Conservation (phyloP, 2,797 vertebrate species). For the Semaprochilodus insignis region DNA sequence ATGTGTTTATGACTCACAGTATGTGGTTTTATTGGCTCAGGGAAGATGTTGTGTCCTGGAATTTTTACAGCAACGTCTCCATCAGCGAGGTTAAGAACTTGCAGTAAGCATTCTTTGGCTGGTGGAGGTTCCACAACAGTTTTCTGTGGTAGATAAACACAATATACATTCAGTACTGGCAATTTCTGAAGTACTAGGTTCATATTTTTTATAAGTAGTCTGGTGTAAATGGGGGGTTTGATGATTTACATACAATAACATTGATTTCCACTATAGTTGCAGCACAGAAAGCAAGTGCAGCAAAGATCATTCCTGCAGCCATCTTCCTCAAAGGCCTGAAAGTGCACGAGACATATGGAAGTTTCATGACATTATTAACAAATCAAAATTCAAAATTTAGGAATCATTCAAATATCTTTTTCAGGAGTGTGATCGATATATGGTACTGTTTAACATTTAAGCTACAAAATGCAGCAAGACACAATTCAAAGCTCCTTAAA, state of each 20-base stretch:
- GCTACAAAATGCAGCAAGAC: not conserved
- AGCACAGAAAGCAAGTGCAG: constrained; percentile 88
- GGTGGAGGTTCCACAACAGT: constrained; percentile 77
- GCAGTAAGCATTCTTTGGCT: constrained; percentile 80
- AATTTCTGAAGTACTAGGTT: not conserved
- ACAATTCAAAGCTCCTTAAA: too few species aligned
- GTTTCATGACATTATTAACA: not conserved
- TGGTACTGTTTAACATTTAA: not conserved
- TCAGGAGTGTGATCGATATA: too few species aligned
- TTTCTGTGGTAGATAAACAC: constrained; percentile 75
- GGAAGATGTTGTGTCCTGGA: constrained; percentile 66
- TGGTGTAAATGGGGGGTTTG: not conserved
- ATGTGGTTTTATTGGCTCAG: constrained; percentile 72
- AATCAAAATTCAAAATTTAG: not conserved
- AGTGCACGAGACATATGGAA: not conserved
- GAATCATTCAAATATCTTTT: not conserved
- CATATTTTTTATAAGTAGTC: not conserved
- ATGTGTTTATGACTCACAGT: constrained; percentile 73
- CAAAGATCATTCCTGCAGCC: constrained; percentile 91
- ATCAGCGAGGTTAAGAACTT: constrained; percentile 86
- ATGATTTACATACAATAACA: constrained; percentile 82
- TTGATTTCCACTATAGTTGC: constrained; percentile 90
- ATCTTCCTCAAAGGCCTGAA: constrained; percentile 92
- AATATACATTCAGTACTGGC: not conserved
- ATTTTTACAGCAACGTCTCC: constrained; percentile 73